Evolutionary conservation across 2,113 vertebrate species (phyloP), one percentile per base, ranked within the genome.

Genomic region (Neotragus moschatus): DNA sequence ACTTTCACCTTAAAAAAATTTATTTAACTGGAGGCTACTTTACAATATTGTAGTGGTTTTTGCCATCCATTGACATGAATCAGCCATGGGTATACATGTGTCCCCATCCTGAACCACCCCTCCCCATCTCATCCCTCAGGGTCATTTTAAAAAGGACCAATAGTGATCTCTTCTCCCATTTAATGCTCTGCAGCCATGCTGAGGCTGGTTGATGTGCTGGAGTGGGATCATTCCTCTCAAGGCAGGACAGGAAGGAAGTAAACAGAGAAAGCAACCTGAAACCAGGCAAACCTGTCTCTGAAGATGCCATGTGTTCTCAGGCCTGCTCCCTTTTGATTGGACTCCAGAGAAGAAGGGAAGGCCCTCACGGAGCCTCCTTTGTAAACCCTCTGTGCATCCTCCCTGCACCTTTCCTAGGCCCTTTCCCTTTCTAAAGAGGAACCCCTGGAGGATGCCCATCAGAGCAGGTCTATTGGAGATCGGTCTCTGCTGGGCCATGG

Each of bases 351-450:
- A 82, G 82, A 88, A 84, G 3, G 58, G 23, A 84, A 92, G 56
- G 17, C 56, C 26, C n/a, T 25, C 7, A 51, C 0, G 2, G 80
- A 97, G 5, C 5, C 7, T n/a, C 58, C 17, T 49, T 56, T 53
- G 56, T 13, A 58, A 63, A 43, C n/a, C 19, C 1, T 82, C 43
- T 84, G n/a, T 0, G 1, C 25, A 19, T 12, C 47, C 17, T 3
- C 23, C 2, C 4, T 6, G 15, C 21, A 45, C 33, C 36, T 43
- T 60, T 33, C 0, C 33, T 7, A 23, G 28, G 12, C 6, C 7
- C 10, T 73, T 77, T 51, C 5, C 2, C 45, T 58, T 75, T 90
- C 36, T 53, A 70, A 80, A 45, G 53, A 81, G 15, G 55, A 75
- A 4, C 4, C 60, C 33, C 12, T 3, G 75, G 8, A 39, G 51